Base-by-base conservation (phyloP, 2,888 invertebrate species). In the Cremastinae sp. region DNA sequence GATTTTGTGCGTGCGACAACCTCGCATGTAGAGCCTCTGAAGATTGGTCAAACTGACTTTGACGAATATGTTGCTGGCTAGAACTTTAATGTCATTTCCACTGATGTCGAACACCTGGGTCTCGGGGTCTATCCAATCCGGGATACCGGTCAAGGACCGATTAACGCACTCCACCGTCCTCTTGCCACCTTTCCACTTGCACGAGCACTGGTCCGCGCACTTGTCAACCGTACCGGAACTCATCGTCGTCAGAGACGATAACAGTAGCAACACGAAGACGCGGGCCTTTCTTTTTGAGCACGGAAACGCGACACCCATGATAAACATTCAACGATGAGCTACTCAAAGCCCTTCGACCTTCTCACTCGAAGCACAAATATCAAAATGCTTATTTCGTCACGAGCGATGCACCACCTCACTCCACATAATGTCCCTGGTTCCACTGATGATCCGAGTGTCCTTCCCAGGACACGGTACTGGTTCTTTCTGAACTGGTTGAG, bases 111-210 rank as follows among this genome's bases (percentile, higher is more conserved):
- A 91, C 84, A 97, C 97, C 91, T 97, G 97, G 39, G 97, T 97
- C 83, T 95, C 96, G 47, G 95, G 93, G 90, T 97, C 96, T 81
- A 97, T 94, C 85, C 94, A 94, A 84, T 95, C 94, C 55, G 97
- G 97, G 81, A 97, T 94, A 69, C 94, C 94, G 85, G 95, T 96
- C 80, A 97, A 92, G 74, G 94, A 94, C 74, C 95, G 94, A 90
- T 96, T 94, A 87, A 94, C 94, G 90, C 97, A 97, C 91, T 97
- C 96, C 76, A 97, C 97, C 61, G 97, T 96, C 89, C 96, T 96
- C 90, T 97, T 97, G 82, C 97, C 97, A 85, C 95, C 94, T 90
- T 97, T 97, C 97, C 97, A 97, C 90, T 97, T 97, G 91, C 97
- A 97, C 85, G 93, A 93, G 90, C 97, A 97, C 83, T 88, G 83